Evolutionary conservation across 2,797 vertebrate genomes (phyloP).

Genomic region (Rhinatrema bivittatum): DNA sequence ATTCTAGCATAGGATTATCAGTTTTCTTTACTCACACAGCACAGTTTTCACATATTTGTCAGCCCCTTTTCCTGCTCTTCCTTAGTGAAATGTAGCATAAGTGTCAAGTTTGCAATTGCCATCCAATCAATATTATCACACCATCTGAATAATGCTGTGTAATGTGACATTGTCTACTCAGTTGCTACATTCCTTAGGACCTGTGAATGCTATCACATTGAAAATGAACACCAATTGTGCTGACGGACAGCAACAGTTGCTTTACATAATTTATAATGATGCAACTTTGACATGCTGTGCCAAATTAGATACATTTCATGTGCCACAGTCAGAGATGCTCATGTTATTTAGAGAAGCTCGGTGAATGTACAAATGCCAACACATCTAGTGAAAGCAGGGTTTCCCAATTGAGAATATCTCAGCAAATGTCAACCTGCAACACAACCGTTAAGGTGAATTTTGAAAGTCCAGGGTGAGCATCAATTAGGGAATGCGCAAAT

Average conservation of each 20-base stretch:
- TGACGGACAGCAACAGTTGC: conserved; percentile 24
- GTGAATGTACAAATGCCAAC: conserved; percentile 23
- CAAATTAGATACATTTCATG: conserved; percentile 45
- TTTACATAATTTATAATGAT: conserved; percentile 39
- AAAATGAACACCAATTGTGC: conserved; percentile 36
- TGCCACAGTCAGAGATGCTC: conserved; percentile 37
- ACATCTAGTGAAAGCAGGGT: conserved; percentile 29
- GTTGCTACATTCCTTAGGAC: conserved; percentile 25
- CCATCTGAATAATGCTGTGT: conserved; percentile 19
- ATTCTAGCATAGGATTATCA: conserved; percentile 39
- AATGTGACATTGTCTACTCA: conserved; percentile 34
- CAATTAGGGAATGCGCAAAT: no score
- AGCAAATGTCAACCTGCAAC: conserved; percentile 24
- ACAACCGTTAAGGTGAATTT: no score
- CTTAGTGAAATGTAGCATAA: conserved; percentile 53
- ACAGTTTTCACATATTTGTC: conserved; percentile 40
- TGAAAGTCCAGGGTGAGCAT: no score
- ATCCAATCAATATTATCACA: conserved; percentile 30
- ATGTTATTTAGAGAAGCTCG: conserved; percentile 31
- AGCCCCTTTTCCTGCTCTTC: conserved; percentile 43
- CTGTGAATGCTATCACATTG: conserved; percentile 33
- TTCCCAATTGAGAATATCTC: conserved; percentile 35
- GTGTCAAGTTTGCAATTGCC: conserved; percentile 34
- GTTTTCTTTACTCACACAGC: conserved; percentile 43
- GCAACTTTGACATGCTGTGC: conserved; percentile 36